Percentiles rank a stretch among this genome's conserved stretches.
Evolutionary conservation across 2,113 vertebrate genomes (phyloP).

Genomic region (Pantherophis guttatus): DNA sequence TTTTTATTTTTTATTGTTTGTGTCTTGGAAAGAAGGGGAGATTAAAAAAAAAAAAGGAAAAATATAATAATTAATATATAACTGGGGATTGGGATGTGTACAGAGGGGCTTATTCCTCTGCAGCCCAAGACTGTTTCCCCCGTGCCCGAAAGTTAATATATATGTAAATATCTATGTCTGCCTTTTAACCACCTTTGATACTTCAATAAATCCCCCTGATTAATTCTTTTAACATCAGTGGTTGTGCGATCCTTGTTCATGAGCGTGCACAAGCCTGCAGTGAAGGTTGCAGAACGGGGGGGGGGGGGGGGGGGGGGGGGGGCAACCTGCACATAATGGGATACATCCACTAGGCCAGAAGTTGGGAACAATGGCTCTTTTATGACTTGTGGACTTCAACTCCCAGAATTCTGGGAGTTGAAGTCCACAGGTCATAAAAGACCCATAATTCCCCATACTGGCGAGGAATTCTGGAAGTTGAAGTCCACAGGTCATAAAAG

Average conservation of each 20-base stretch:
- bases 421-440: too few species aligned
- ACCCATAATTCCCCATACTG: too few species aligned
- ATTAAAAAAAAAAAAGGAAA: conserved; percentile 15
- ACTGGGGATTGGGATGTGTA: conserved; percentile 45
- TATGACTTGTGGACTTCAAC: not conserved
- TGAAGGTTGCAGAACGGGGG: not conserved
- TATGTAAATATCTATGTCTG: conserved; percentile 44
- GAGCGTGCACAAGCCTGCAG: not conserved
- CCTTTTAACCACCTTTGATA: conserved; percentile 67
- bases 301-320: too few species aligned
- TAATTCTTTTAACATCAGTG: conserved; percentile 37
- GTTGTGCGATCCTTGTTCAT: not conserved
- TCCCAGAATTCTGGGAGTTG: too few species aligned
- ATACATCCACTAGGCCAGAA: not conserved
- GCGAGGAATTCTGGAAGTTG: too few species aligned
- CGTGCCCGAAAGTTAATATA: conserved; percentile 36
- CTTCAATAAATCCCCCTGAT: conserved; percentile 38
- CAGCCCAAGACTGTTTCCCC: conserved; percentile 24
- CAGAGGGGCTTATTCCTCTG: conserved; percentile 56
- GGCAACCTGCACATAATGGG: not conserved
- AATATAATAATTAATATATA: conserved; percentile 64
- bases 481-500: too few species aligned
- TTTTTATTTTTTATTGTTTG: conserved; percentile 55
- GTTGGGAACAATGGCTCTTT: too few species aligned
- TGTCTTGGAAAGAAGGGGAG: conserved; percentile 29